These are phyloP conservation scores for Galeruca laticollis DNA, from an alignment of 2,888 invertebrate genomes.

Conservation along the genomic window DNA sequence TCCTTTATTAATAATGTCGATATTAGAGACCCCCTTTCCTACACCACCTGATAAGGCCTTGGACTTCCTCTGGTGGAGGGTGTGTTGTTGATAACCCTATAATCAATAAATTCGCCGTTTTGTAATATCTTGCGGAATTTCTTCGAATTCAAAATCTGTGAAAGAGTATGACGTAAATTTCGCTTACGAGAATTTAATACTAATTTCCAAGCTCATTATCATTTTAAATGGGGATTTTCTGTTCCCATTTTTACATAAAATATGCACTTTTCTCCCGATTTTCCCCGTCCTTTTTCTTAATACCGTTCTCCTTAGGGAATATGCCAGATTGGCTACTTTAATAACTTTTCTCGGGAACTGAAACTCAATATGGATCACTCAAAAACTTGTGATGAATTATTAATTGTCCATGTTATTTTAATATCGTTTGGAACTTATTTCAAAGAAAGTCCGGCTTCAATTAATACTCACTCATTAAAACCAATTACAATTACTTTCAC, in stretches of 20 bases:
- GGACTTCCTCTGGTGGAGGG: too few species aligned
- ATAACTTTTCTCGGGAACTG: neutral
- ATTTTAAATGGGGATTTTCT: slow-evolving; percentile 48
- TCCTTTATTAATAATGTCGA: too few species aligned
- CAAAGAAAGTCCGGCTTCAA: too few species aligned
- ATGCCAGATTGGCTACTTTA: neutral
- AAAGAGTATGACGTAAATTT: slow-evolving; percentile 51
- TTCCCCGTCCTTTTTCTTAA: slow-evolving; percentile 14
- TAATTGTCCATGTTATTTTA: slow-evolving; percentile 40
- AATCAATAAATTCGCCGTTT: neutral
- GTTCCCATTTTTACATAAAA: slow-evolving; percentile 44
- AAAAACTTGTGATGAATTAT: neutral
- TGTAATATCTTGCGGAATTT: slow-evolving; percentile 50
- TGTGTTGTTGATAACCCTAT: neutral
- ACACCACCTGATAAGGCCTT: too few species aligned
- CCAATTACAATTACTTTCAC: too few species aligned
- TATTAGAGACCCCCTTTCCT: too few species aligned
- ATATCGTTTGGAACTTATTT: too few species aligned
- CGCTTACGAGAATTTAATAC: slow-evolving; percentile 51
- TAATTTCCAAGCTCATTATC: slow-evolving; percentile 54
- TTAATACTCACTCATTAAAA: too few species aligned
- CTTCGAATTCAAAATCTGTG: slow-evolving; percentile 58
- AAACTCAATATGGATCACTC: slow-evolving; percentile 1
- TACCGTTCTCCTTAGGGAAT: slow-evolving; percentile 22
- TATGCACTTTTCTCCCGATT: slow-evolving; percentile 38